Percentiles rank a stretch among this genome's conserved stretches.
phyloP scores from a whole-genome alignment of 2,797 vertebrate species.

The Pagetopsis macropterus region DNA sequence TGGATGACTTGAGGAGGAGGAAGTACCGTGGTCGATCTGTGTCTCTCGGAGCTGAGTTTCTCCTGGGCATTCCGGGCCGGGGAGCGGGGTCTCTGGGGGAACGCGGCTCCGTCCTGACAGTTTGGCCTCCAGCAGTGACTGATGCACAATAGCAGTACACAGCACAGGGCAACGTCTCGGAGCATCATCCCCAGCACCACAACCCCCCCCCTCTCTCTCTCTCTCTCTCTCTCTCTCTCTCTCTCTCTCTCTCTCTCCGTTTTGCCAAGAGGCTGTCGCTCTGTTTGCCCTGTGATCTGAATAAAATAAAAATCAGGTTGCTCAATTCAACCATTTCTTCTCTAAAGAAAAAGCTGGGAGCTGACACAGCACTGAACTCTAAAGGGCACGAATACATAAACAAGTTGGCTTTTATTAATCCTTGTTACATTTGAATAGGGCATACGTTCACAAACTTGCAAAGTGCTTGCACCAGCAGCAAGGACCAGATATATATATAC shows the following conservation, averaged over 20 bases:
- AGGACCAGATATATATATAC: neutral
- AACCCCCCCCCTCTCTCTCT: constrained; percentile 31
- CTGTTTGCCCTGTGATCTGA: constrained; percentile 63
- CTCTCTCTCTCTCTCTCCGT: neutral
- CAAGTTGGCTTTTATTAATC: constrained; percentile 16
- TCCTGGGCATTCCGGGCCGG: constrained; percentile 77
- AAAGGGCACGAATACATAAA: neutral
- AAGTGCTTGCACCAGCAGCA: neutral
- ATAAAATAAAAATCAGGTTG: constrained; percentile 59
- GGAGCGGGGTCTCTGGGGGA: constrained; percentile 82
- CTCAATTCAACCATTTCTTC: constrained; percentile 40
- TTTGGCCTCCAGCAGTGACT: constrained; percentile 80
- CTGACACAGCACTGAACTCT: constrained; percentile 19
- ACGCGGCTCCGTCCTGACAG: constrained; percentile 82
- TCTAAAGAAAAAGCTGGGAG: neutral
- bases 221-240: neutral
- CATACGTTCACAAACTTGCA: constrained; percentile 17
- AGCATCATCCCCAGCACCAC: constrained; percentile 67
- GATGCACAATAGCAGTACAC: constrained; percentile 74
- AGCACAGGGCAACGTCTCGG: constrained; percentile 59
- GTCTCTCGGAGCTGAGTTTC: constrained; percentile 52
- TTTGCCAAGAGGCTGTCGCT: constrained; percentile 68
- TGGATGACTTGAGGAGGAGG: neutral
- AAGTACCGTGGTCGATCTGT: constrained; percentile 22
- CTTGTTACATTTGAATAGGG: neutral